Conservation (phyloP, 2,888 invertebrate genomes). For the Ormyrus thymus region DNA sequence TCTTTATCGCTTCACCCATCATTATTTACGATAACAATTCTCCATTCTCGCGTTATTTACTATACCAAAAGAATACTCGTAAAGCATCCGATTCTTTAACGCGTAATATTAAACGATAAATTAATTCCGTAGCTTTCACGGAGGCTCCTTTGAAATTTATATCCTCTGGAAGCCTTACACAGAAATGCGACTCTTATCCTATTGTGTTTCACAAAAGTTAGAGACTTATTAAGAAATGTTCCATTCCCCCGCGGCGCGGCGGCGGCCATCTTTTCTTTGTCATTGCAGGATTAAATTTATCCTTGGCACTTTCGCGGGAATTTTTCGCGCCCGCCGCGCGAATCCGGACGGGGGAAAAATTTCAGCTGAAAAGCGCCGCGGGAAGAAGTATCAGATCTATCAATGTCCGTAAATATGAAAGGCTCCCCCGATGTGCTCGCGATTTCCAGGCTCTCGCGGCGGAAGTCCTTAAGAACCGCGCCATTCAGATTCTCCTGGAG, state of each 20-base stretch:
- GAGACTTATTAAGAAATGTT: not conserved
- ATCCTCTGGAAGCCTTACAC: not conserved
- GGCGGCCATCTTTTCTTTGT: not conserved
- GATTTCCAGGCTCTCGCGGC: not conserved
- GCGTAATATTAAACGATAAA: slow-evolving; percentile 37
- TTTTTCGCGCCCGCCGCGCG: not conserved
- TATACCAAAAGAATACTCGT: not conserved
- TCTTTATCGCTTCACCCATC: too few species aligned
- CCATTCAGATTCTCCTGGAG: too few species aligned
- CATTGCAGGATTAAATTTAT: not conserved
- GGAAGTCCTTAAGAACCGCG: too few species aligned
- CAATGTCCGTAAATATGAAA: slow-evolving; percentile 40
- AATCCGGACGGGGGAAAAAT: not conserved
- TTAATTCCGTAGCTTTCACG: slow-evolving; percentile 18
- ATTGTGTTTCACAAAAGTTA: slow-evolving; percentile 25
- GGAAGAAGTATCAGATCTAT: slow-evolving; percentile 42
- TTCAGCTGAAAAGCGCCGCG: not conserved
- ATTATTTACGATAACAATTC: not conserved
- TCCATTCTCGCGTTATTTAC: slow-evolving; percentile 4
- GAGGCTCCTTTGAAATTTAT: slow-evolving; percentile 24
- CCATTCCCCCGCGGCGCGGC: not conserved
- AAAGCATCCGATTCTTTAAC: slow-evolving; percentile 25
- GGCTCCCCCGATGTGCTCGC: not conserved
- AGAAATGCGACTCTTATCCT: not conserved
- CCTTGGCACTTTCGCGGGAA: not conserved